Evolutionary conservation across 2,797 vertebrate species (phyloP).

Genomic region (Alectoris magna): DNA sequence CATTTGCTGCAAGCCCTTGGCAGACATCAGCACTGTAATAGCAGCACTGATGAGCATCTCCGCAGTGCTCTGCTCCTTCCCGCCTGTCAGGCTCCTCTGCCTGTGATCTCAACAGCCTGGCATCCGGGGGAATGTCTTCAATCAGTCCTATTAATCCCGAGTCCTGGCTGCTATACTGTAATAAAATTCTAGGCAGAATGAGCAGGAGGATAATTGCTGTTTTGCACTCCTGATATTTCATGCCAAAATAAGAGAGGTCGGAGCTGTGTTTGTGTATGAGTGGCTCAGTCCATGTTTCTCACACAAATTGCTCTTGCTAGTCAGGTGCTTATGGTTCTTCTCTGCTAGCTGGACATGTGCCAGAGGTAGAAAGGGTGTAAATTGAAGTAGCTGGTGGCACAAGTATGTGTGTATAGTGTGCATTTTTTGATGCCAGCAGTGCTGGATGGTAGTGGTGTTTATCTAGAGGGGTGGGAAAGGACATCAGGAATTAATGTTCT

Average conservation of each 20-base stretch:
- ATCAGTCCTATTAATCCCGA: background rate
- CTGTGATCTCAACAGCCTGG: background rate
- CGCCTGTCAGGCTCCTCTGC: background rate
- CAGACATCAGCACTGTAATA: background rate
- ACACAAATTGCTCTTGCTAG: background rate
- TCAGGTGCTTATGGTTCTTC: rapidly evolving
- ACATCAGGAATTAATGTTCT: background rate
- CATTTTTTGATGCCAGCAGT: background rate
- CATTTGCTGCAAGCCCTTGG: background rate
- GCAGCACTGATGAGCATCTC: background rate
- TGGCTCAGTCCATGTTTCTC: background rate
- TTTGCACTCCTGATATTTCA: background rate
- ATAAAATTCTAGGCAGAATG: background rate
- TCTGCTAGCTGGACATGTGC: background rate
- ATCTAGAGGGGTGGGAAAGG: background rate
- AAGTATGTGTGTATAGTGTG: background rate
- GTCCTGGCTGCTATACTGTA: background rate
- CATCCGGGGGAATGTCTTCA: background rate
- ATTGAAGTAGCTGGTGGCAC: background rate
- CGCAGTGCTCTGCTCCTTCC: background rate
- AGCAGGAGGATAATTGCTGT: background rate
- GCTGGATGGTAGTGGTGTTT: background rate
- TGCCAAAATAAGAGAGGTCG: background rate
- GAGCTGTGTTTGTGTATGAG: background rate
- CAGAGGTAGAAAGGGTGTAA: background rate